These are phyloP conservation scores for Myoxocephalus aenaeus DNA, from an alignment of 2,797 vertebrate species.

Conservation along the genomic window DNA sequence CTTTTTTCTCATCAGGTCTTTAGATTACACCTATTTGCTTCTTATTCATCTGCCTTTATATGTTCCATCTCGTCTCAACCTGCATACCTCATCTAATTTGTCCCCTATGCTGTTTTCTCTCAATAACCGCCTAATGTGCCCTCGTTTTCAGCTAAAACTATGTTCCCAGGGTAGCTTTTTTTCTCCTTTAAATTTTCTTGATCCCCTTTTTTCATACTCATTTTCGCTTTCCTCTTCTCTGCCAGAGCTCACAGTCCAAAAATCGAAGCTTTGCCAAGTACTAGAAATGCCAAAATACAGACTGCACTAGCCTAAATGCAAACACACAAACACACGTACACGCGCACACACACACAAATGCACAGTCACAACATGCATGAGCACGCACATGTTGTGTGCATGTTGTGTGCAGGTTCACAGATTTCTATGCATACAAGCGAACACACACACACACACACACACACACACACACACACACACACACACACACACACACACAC, in stretches of 20 bases:
- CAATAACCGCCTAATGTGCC: constrained; percentile 24
- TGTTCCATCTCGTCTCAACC: constrained; percentile 2
- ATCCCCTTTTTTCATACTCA: constrained; percentile 26
- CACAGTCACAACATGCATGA: constrained; percentile 13
- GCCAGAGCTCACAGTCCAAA: constrained; percentile 47
- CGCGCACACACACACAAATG: neutral
- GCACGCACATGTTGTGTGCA: neutral
- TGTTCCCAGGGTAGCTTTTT: constrained; percentile 23
- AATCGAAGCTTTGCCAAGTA: constrained; percentile 45
- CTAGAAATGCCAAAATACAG: constrained; percentile 55
- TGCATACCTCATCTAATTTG: constrained; percentile 18
- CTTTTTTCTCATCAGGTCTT: neutral
- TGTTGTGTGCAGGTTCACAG: constrained; percentile 1
- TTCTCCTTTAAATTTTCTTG: constrained; percentile 5
- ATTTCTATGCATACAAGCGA: constrained; percentile 25
- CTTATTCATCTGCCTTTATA: neutral
- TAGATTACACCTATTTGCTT: neutral
- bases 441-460: constrained; percentile 1
- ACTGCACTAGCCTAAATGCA: constrained; percentile 51
- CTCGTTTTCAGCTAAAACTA: constrained; percentile 19
- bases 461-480: constrained; percentile 10
- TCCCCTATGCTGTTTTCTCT: constrained; percentile 16
- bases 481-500: constrained; percentile 21
- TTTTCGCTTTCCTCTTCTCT: constrained; percentile 36
- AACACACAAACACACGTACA: constrained; percentile 15